Base-by-base conservation (phyloP, 2,888 invertebrate species). In the Pelosia muscerda region DNA sequence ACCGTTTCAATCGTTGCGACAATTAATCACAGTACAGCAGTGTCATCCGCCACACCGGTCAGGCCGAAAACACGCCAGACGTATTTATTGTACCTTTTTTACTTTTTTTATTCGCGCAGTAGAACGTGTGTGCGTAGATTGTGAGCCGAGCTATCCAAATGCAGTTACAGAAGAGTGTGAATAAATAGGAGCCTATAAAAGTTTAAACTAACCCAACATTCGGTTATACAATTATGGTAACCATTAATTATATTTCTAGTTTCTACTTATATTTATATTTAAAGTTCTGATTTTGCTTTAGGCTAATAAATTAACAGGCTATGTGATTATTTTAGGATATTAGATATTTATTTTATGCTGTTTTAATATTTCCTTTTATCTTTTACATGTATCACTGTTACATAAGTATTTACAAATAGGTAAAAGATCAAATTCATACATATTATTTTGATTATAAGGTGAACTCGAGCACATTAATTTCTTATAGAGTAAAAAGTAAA, bases 21-120 rank as follows among this genome's bases (percentile, higher is more conserved):
- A 89, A 95, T 95, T 94, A 94, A 95, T 95, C 95, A 95, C 86
- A 90, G 92, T 92, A 91, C 83, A 90, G 95, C 94, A 90, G 86
- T 95, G 95, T 95, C 95, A 95, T 95, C 92, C 90, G 86, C 88
- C 88, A 85, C 79, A 81, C 79, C 88, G 89, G 87, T 83, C 88
- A 86, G 87, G 82, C 85, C 88, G 85, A 89, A 88, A 90, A 88
- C 88, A 85, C 78, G 82, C 68, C 81, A 76, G 86, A 85, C 87
- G 85, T 87, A 89, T 90, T 89, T 88, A 89, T 90, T 86, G 86
- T 87, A 82, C 78, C 76, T 79, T 83, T 82, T 86, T 84, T 86
- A 72, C 25, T 59, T 68, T 72, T 74, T 73, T 69, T 79, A 70
- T 79, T 82, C 63, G 72, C 75, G 61, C 38, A 59, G 66, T 68